Conservation (phyloP, 2,113 vertebrate species). For the Manacus vitellinus region DNA sequence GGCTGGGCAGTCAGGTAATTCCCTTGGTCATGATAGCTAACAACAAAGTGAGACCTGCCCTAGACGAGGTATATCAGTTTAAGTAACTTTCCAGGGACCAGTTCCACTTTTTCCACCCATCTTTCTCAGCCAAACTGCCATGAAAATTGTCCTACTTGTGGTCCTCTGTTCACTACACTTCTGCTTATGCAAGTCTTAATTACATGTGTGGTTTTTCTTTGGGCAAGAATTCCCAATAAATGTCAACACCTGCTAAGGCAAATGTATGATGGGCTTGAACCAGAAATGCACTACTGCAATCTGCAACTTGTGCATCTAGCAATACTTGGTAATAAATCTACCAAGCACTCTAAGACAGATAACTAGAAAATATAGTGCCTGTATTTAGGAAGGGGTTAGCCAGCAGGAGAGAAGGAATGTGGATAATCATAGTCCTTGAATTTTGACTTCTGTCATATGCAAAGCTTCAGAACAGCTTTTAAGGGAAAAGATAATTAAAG, state of each 20-base stretch:
- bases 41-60: neutral
- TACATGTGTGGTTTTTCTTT: neutral
- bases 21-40: neutral
- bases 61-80: neutral
- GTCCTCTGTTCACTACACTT: neutral
- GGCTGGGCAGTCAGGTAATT: neutral
- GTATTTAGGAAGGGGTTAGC: neutral
- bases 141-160: neutral
- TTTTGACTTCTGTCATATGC: neutral
- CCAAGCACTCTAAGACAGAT: neutral
- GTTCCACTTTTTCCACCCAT: neutral
- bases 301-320: neutral
- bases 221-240: neutral
- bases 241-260: neutral
- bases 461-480: conserved; percentile 16
- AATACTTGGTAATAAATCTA: neutral
- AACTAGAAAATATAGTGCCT: neutral
- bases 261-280: neutral
- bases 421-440: neutral
- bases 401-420: neutral
- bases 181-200: neutral
- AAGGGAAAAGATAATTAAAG: conserved; percentile 33
- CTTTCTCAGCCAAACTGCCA: neutral
- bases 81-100: neutral
- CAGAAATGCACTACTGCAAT: neutral